Base-by-base conservation (phyloP, 1,140 invertebrate species). In the Stegodyphus dumicola region DNA sequence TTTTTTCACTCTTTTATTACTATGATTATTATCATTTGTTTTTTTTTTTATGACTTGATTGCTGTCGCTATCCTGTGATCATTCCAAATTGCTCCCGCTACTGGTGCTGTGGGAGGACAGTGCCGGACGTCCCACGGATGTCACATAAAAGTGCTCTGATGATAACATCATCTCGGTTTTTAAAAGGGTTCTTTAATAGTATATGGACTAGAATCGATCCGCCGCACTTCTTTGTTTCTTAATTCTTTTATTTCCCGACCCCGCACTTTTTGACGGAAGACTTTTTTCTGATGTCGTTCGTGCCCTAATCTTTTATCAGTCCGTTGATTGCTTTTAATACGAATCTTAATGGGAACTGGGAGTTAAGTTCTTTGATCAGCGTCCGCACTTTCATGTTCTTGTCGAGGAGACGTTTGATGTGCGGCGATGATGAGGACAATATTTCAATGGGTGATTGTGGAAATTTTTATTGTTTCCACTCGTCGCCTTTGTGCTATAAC, bases 1-100 rank as follows among this genome's bases (percentile, higher is more conserved):
- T 60, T 60, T 60, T 60, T 60, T 9, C 56, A 5, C 56, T 60
- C 56, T 60, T 60, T 60, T 60, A 60, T 60, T 60, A 60, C 56
- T 15, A 60, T 60, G 56, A 60, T 60, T 60, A 60, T 60, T 60
- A 60, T 60, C 56, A 60, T 60, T 60, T 60, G 56, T 60, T 60
- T 60, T 60, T 60, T 33, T 60, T 15, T 60, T 60, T 60, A 60
- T 15, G 56, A 60, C 56, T 60, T 60, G 56, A 60, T 60, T 60
- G 56, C 56, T 60, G 56, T 60, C 56, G 56, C 56, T 60, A 60
- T 60, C 56, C 56, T 60, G 56, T 60, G 56, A 60, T 60, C 56
- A 60, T 60, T 15, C 56, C 9, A 60, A 60, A 11, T 60, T 9
- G 9, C 56, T 60, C 56, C 15, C 56, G 56, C 56, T 60, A 60